Conservation (phyloP, 2,797 vertebrate species). For the Mergus octosetaceus region DNA sequence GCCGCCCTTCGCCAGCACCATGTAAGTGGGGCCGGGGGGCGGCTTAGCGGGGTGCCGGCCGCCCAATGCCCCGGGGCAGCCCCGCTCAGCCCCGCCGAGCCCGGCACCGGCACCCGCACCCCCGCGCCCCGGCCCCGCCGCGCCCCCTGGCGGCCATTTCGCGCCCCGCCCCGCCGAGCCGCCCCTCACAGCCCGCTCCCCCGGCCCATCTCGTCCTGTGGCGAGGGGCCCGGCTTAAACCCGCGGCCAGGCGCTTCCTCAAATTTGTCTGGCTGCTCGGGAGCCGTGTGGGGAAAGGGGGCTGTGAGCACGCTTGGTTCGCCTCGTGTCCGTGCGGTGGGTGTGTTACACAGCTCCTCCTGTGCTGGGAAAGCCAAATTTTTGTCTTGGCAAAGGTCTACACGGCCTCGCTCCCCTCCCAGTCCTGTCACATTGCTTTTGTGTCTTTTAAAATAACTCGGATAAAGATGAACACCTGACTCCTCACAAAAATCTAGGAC, state of each 20-base stretch:
- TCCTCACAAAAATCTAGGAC: neutral
- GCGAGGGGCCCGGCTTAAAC: too few relatives aligned
- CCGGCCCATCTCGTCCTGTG: neutral
- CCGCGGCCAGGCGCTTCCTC: neutral
- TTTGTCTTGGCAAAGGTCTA: neutral
- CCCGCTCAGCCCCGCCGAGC: neutral
- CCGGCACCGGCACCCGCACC: neutral
- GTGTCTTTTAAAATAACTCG: neutral
- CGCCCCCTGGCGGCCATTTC: neutral
- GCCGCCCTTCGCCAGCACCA: constrained; percentile 43
- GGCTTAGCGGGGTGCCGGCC: neutral
- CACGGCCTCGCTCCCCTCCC: neutral
- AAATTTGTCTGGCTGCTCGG: neutral
- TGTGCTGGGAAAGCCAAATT: neutral
- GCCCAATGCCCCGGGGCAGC: neutral
- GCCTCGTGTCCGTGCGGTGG: neutral
- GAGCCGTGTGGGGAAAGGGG: neutral
- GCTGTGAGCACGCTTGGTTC: neutral
- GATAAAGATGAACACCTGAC: neutral
- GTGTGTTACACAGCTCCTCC: neutral
- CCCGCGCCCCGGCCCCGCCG: neutral
- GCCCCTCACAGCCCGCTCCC: too few relatives aligned
- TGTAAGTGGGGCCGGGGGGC: constrained; percentile 32
- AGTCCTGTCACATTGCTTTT: neutral
- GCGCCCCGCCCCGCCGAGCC: too few relatives aligned